These are phyloP conservation scores for Alectura lathami DNA, from an alignment of 2,113 vertebrate genomes.

Conservation along the genomic window DNA sequence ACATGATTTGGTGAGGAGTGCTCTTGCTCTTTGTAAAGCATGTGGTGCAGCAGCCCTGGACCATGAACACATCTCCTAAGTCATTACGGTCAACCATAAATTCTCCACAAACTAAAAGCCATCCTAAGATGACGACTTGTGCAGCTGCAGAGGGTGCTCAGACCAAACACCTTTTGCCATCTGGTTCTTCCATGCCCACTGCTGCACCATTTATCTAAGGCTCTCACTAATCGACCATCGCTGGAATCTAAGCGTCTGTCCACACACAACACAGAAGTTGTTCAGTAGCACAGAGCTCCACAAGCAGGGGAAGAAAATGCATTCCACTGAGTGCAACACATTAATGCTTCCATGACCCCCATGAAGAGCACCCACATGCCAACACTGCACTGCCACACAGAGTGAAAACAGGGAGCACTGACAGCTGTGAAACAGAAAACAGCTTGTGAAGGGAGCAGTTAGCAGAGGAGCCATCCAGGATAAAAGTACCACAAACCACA, in stretches of 20 bases:
- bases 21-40: background rate
- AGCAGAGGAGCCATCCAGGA: background rate
- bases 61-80: background rate
- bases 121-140: background rate
- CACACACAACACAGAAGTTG: background rate
- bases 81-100: background rate
- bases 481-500: background rate
- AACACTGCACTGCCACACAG: background rate
- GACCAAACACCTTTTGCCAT: background rate
- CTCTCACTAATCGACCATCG: background rate
- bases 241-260: background rate
- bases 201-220: background rate
- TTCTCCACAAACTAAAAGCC: background rate
- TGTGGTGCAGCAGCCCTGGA: background rate
- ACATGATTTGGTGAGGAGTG: background rate
- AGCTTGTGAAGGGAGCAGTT: background rate
- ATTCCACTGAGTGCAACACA: rapidly evolving
- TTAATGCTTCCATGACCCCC: background rate
- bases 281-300: background rate
- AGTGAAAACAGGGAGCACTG: background rate
- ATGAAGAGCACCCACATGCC: background rate
- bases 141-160: background rate
- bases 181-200: background rate
- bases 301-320: background rate
- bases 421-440: background rate